phyloP scores from a whole-genome alignment of 2,113 vertebrate species.

The Thryonomys swinderianus region DNA sequence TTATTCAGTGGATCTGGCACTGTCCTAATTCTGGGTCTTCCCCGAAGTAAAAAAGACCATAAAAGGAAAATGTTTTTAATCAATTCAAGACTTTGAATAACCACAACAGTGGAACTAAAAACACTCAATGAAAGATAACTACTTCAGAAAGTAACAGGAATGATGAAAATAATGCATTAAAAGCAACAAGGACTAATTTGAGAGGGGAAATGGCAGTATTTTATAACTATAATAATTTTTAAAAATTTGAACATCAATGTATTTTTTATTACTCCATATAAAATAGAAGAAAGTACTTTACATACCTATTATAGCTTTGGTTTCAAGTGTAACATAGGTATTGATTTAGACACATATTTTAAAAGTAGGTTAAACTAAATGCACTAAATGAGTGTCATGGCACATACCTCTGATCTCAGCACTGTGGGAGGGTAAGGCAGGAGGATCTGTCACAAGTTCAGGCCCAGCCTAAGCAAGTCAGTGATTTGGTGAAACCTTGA shows the following conservation, averaged over 20 bases:
- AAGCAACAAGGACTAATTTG: not conserved
- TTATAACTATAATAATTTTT: not conserved
- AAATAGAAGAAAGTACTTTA: not conserved
- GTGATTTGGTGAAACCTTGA: not conserved
- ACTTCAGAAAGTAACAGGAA: not conserved
- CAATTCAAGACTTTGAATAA: not conserved
- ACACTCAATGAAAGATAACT: not conserved
- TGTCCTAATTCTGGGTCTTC: not conserved
- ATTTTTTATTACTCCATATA: not conserved
- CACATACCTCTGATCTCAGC: not conserved
- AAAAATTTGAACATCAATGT: not conserved
- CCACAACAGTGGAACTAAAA: not conserved
- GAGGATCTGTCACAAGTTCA: not conserved
- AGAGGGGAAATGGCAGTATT: not conserved
- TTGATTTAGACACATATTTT: not conserved
- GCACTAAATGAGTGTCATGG: not conserved
- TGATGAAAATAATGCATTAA: not conserved
- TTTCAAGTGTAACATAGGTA: not conserved
- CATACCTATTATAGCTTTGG: not conserved
- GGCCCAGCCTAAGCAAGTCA: not conserved
- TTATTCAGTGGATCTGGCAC: not conserved
- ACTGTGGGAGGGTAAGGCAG: not conserved
- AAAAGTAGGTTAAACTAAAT: not conserved
- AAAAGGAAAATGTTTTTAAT: not conserved
- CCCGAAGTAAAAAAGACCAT: not conserved